Conservation (phyloP, 1,140 invertebrate species). For the Musca domestica region DNA sequence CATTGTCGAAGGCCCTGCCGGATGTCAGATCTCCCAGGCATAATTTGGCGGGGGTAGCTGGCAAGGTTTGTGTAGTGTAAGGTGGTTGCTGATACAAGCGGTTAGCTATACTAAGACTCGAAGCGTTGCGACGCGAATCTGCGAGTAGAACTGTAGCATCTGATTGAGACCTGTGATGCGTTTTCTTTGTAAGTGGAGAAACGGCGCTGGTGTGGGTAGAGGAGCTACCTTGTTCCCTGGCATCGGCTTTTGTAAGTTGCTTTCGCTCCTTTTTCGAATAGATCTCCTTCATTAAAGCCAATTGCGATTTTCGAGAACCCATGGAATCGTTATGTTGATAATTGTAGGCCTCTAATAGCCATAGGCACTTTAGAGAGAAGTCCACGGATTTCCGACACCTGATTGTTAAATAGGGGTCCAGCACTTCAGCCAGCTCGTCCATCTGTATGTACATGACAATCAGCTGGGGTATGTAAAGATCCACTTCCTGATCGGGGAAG, state of each 20-base stretch:
- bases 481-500: constrained; percentile 87
- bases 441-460: constrained; percentile 99
- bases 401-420: constrained; percentile 92
- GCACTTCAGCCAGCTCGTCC: constrained; percentile 89
- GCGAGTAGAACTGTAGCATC: constrained; percentile 73
- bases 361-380: constrained; percentile 93
- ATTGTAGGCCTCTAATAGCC: constrained; percentile 89
- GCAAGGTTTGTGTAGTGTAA: constrained; percentile 45
- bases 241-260: constrained; percentile 30
- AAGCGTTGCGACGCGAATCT: constrained; percentile 34
- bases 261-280: constrained; percentile 48
- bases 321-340: constrained; percentile 45
- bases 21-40: constrained; percentile 88
- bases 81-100: constrained; percentile 53
- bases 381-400: constrained; percentile 92
- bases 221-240: constrained; percentile 27
- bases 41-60: constrained; percentile 58
- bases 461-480: constrained; percentile 97
- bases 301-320: constrained; percentile 48
- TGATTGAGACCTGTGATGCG: constrained; percentile 77
- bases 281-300: constrained; percentile 54
- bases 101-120: constrained; percentile 45
- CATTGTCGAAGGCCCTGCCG: constrained; percentile 93
- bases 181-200: constrained; percentile 47
- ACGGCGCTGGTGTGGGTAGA: constrained; percentile 14